Evolutionary conservation across 2,113 vertebrate species (phyloP).

Genomic region (Sturnus vulgaris): DNA sequence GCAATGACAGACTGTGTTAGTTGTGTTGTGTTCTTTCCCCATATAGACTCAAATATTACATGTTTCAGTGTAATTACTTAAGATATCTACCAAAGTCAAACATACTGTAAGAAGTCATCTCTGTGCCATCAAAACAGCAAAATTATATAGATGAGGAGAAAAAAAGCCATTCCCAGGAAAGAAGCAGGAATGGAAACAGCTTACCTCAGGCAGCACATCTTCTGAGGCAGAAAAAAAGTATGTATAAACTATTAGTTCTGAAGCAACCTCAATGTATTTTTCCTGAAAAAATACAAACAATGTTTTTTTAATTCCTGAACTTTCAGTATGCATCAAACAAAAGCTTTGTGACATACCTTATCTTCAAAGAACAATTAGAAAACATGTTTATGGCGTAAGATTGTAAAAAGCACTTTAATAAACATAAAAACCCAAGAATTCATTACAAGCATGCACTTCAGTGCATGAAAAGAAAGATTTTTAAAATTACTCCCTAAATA

Average conservation of each 20-base stretch:
- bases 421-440: rapidly evolving
- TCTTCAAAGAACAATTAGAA: neutral
- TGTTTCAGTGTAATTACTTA: neutral
- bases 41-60: neutral
- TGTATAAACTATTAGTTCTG: slow-evolving; percentile 94
- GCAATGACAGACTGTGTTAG: neutral
- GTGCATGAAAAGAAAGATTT: neutral
- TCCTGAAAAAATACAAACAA: slow-evolving; percentile 79
- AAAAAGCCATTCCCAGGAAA: neutral
- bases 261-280: slow-evolving; percentile 91
- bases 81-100: neutral
- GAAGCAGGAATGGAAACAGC: neutral
- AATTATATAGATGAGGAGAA: neutral
- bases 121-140: neutral
- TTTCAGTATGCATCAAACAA: neutral
- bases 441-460: neutral
- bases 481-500: neutral
- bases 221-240: slow-evolving; percentile 96
- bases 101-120: neutral
- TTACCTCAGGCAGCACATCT: slow-evolving; percentile 91
- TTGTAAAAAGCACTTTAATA: neutral
- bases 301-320: neutral
- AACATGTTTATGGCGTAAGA: neutral
- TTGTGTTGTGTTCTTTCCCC: neutral
- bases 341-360: neutral